Evolutionary conservation across 2,113 vertebrate genomes (phyloP), one percentile per base, ranked within the genome.

Genomic region (Beaufortia kweichowensis): DNA sequence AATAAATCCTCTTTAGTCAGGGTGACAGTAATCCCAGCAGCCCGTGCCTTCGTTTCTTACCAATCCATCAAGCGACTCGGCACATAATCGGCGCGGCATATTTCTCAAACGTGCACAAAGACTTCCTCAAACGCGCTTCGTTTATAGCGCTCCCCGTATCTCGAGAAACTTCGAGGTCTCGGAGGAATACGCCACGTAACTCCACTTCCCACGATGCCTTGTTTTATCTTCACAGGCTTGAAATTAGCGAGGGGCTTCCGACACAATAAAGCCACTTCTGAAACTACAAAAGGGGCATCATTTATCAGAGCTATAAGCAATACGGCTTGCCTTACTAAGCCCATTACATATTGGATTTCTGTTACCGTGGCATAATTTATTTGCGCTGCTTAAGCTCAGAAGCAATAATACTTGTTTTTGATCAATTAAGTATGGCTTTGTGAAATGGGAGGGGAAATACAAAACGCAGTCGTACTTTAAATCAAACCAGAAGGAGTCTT

Each of bases 1-100:
- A 83, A 85, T 81, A 82, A 83, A 81, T 84, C 82, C 82, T 82
- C 81, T 85, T 83, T 80, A 83, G 70, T 63, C 83, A 76, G 70
- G 68, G 72, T 78, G 76, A 80, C 76, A 80, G 76, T 87, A 84
- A 84, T 84, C 83, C 86, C 77, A 79, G 70, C 73, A 73, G 73
- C 79, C 79, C 78, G 72, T 78, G 81, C 81, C 81, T 79, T 63
- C 57, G 73, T 83, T 83, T 69, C 69, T 72, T 50, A 64, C 75
- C 75, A 80, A 85, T 81, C 82, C 84, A 84, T 83, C 86, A 79
- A 81, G 76, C 75, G 65, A 65, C 73, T 53, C 56, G 23, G 31
- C 61, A 79, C 76, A 79, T 80, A 75, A 84, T 63, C 76, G 62
- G 59, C 50, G 63, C 69, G 63, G 66, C 81, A 85, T 80, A 86